Evolutionary conservation across 1,140 invertebrate genomes (phyloP), one percentile per base, ranked within the genome.

Genomic region (Dreissena rostriformis): DNA sequence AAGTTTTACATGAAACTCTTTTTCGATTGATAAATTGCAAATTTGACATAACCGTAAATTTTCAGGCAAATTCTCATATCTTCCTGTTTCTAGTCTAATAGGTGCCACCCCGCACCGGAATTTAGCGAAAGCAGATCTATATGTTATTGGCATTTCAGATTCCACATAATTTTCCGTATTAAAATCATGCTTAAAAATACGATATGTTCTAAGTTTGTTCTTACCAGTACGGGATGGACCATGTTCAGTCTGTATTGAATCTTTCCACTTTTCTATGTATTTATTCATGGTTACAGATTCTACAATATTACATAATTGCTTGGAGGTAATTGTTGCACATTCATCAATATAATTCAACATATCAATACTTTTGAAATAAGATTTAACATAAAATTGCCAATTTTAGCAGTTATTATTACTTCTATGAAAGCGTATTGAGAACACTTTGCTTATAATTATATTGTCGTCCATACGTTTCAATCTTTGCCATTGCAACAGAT

Each of bases 181-280:
- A 65, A 12, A 77, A 66, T 52, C 24, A n/a, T 51, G 26, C 17
- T 77, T 77, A 66, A 66, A 77, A 5, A 17, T 65, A 49, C 75
- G 39, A 49, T 77, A 77, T 19, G 75, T 66, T 66, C 75, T 65
- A 22, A 77, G 57, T 68, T 78, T 68, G 65, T 78, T 78, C 53
- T 29, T 14, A 67, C 53, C 73, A 17, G 7, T 29, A 17, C 53
- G 28, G 28, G 55, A 28, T 15, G 11, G n/a, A 76, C 57, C 57
- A 26, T 39, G 22, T 17, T 61, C 26, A n/a, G 22, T 63, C 39
- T 76, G 53, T 24, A 76, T 51, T 63, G 53, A 26, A 22, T 76
- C 53, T n/a, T 61, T 76, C 57, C 73, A 76, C 19, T 61, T 1
- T 29, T 74, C 39, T 10, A 74, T 8, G 28, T 74, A 74, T 49